These are phyloP conservation scores for Lucilia sericata DNA, from an alignment of 1,140 invertebrate species.

Conservation along the genomic window DNA sequence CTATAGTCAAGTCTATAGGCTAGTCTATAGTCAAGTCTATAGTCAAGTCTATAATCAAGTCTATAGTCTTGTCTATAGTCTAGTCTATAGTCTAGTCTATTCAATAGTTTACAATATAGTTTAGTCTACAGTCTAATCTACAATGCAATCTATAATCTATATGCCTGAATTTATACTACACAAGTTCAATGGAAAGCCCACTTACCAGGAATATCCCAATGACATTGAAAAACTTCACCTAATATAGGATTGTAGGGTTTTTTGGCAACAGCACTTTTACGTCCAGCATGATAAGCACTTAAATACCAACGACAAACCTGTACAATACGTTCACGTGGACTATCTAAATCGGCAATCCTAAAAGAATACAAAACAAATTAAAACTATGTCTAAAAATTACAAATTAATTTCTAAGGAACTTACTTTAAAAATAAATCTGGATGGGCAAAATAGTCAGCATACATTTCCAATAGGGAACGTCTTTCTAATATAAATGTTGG, in stretches of 20 bases:
- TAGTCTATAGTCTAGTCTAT: too few species aligned
- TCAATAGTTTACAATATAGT: too few species aligned
- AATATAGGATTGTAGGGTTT: constrained; percentile 98
- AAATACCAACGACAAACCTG: constrained; percentile 95
- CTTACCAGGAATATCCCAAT: constrained; percentile 78
- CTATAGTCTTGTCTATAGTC: too few species aligned
- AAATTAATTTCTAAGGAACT: constrained; percentile 54
- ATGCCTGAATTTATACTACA: too few species aligned
- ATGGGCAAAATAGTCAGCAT: constrained; percentile 98
- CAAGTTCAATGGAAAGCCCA: too few species aligned
- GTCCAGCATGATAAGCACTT: constrained; percentile 96
- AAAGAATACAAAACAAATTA: constrained; percentile 25
- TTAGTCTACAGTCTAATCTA: too few species aligned
- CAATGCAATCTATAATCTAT: too few species aligned
- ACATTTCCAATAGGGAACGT: constrained; percentile 96
- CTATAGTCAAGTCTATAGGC: too few species aligned
- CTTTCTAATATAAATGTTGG: constrained; percentile 97
- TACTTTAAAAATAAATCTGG: constrained; percentile 95
- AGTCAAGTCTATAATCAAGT: too few species aligned
- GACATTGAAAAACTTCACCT: constrained; percentile 93
- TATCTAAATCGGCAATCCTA: constrained; percentile 85
- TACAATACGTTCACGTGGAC: constrained; percentile 90
- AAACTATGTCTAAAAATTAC: constrained; percentile 7
- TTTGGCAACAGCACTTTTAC: constrained; percentile 94
- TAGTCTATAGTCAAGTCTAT: too few species aligned